Percentiles rank a stretch among this genome's conserved stretches.
These are phyloP conservation scores for Euthynnus affinis DNA, from an alignment of 2,797 vertebrate genomes.

Conservation along the genomic window DNA sequence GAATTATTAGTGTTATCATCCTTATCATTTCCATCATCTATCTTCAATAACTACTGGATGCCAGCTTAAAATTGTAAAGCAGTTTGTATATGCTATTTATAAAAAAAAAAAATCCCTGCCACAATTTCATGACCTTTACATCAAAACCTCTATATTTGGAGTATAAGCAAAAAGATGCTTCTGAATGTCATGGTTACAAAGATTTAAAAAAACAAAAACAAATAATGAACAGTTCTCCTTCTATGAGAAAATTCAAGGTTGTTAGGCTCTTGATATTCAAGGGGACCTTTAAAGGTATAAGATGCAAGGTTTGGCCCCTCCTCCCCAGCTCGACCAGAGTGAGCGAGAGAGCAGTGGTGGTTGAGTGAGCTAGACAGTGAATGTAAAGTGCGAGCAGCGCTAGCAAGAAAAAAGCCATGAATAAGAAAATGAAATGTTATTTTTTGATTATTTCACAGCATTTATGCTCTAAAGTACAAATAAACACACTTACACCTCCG, in stretches of 20 bases:
- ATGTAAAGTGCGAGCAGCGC: too few relatives aligned
- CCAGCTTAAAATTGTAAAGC: conserved; percentile 43
- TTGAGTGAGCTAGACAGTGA: too few relatives aligned
- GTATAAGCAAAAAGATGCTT: conserved; percentile 12
- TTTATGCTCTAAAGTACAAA: too few relatives aligned
- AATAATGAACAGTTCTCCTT: background rate
- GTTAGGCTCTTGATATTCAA: conserved; percentile 40
- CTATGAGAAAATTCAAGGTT: conserved; percentile 14
- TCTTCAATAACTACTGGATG: conserved; percentile 71
- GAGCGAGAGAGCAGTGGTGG: too few relatives aligned
- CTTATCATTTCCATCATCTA: conserved; percentile 61
- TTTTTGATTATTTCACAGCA: too few relatives aligned
- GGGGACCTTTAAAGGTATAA: conserved; percentile 28
- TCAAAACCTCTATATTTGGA: conserved; percentile 45
- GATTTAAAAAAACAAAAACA: background rate
- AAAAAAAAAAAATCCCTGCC: background rate
- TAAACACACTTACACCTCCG: too few relatives aligned
- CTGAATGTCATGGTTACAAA: conserved; percentile 14
- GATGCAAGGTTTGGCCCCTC: too few relatives aligned
- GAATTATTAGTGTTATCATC: conserved; percentile 79
- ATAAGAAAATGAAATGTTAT: too few relatives aligned
- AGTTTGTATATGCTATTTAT: conserved; percentile 29
- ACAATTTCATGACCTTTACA: conserved; percentile 48
- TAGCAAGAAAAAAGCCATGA: too few relatives aligned
- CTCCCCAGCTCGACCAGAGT: too few relatives aligned